Percentiles rank a stretch among this genome's conserved stretches.
phyloP scores from a whole-genome alignment of 1,140 invertebrate genomes.

The Chelonus insularis region DNA sequence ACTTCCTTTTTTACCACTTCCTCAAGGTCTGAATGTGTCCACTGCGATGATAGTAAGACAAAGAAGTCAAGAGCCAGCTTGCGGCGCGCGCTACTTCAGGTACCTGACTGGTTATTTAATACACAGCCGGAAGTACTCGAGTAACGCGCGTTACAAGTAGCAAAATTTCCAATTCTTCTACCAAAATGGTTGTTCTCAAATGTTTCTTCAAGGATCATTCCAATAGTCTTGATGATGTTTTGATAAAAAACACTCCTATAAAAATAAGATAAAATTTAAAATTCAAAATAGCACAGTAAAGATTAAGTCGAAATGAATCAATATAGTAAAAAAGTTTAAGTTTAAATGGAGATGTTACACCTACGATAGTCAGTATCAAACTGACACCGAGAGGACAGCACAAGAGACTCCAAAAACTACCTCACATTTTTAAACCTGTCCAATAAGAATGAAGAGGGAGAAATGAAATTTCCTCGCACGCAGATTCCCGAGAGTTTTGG shows the following conservation, averaged over 20 bases:
- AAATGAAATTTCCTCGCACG: no score
- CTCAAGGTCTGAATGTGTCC: not conserved
- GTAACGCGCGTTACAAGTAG: slow-evolving; percentile 69
- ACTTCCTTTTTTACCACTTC: not conserved
- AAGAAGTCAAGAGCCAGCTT: slow-evolving; percentile 41
- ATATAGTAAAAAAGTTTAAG: not conserved
- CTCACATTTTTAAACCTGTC: not conserved
- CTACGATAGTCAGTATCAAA: slow-evolving; percentile 12
- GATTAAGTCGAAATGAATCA: no score
- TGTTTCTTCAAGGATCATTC: not conserved
- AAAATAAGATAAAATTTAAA: no score
- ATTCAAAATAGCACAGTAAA: no score
- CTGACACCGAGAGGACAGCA: slow-evolving; percentile 2
- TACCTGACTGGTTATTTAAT: slow-evolving; percentile 81
- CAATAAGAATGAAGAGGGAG: not conserved
- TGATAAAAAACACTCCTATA: no score
- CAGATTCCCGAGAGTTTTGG: no score
- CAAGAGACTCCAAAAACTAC: slow-evolving; percentile 20
- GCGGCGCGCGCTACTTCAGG: slow-evolving; percentile 95
- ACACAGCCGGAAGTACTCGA: slow-evolving; percentile 73
- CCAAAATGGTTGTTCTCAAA: not conserved
- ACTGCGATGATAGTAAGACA: not conserved
- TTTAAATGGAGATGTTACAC: not conserved
- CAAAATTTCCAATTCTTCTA: slow-evolving; percentile 15
- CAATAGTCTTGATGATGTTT: no score